A percentile compares a stretch with the other conserved stretches of the same genome.
Evolutionary conservation across 2,113 vertebrate species (phyloP).

Genomic region (Seriola quinqueradiata): DNA sequence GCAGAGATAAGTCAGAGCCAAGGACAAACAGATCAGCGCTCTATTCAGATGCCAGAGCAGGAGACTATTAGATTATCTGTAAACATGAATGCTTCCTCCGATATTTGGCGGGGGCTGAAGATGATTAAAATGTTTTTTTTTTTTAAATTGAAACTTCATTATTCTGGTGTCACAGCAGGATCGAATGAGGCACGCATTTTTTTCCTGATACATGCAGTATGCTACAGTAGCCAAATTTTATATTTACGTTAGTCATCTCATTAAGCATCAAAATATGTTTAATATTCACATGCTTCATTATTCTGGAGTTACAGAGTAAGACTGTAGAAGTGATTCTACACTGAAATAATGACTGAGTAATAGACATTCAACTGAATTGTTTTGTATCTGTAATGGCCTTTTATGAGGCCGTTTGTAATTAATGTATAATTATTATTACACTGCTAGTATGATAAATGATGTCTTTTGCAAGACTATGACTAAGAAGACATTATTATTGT

Average conservation of each 20-base stretch:
- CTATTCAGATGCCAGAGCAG: slow-evolving; percentile 56
- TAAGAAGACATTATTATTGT: background rate
- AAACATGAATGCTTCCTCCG: slow-evolving; percentile 60
- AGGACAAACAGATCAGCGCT: slow-evolving; percentile 74
- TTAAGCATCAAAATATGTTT: no score
- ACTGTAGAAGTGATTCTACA: no score
- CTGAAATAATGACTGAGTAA: no score
- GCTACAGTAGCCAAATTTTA: no score
- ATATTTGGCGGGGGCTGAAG: slow-evolving; percentile 68
- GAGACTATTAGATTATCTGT: slow-evolving; percentile 74
- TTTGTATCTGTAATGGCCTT: no score
- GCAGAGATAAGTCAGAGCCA: slow-evolving; percentile 71
- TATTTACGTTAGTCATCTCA: no score
- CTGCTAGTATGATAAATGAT: background rate
- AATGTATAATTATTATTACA: no score
- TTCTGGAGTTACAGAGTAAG: no score
- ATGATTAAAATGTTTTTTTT: slow-evolving; percentile 50
- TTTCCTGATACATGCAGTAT: background rate
- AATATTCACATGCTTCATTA: no score
- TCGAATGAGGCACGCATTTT: slow-evolving; percentile 6
- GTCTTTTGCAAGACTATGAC: no score
- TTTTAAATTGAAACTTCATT: slow-evolving; percentile 62
- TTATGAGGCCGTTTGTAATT: no score
- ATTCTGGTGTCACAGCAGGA: slow-evolving; percentile 45
- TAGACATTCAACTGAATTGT: no score